Evolutionary conservation across 1,140 invertebrate species (phyloP), one percentile per base, ranked within the genome.

Genomic region (Drosophila orosa): DNA sequence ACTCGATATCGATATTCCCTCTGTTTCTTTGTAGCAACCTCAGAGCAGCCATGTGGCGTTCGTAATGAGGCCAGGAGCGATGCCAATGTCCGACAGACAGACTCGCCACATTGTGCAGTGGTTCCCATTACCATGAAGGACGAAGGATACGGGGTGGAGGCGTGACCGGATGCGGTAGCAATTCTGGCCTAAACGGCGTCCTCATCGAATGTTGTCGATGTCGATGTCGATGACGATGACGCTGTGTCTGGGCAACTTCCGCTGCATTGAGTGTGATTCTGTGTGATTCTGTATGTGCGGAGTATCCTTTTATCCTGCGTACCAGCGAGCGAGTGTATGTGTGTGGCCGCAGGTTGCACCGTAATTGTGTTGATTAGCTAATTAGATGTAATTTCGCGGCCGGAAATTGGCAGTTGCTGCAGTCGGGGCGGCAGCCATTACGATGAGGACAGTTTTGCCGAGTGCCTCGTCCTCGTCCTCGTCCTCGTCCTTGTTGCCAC

Each of bases 301-400:
- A 6, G 13, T 73, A 17, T 35, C 37, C 19, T 27, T 61, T 27
- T 39, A 39, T 62, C 33, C 37, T 42, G 50, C 22, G 35, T 57
- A 48, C 4, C 3, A 29, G 45, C n/a, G 5, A 12, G 29, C 17
- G 10, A 22, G 19, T 37, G 27, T 35, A 17, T 40, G 47, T 40
- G 52, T 37, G 13, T 48, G 44, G 61, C 56, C 62, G 48, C 58
- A 52, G 71, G 40, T 52, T 65, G 79, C 35, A 63, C 56, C 78
- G 76, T 87, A 89, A 89, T 89, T 87, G 83, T 78, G 84, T 89
- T 89, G 83, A 87, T 87, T 87, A 87, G 77, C 73, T 89, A 87
- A 87, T 87, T 87, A 87, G 84, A 87, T 77, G 76, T 87, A 89
- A 87, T 87, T 84, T 61, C 72, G 76, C 84, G 76, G 59, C 84